These are phyloP conservation scores for Heteropelma amictum DNA, from an alignment of 2,888 invertebrate genomes.

Conservation along the genomic window DNA sequence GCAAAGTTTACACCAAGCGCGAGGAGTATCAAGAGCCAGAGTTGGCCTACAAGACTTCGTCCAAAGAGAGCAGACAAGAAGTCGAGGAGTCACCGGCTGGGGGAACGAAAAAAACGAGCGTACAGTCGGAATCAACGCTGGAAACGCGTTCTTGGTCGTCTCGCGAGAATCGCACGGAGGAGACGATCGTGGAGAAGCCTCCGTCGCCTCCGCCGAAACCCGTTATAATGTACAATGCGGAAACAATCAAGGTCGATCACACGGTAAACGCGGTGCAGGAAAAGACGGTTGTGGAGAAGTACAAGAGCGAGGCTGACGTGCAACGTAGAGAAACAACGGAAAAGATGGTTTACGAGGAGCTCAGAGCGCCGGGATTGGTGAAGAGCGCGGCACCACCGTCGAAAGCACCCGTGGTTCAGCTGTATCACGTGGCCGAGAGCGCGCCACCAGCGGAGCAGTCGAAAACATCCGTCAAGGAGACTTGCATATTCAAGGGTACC, in stretches of 20 bases:
- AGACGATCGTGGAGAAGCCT: slow-evolving; percentile 64
- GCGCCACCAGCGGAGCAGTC: slow-evolving; percentile 24
- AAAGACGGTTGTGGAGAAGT: slow-evolving; percentile 75
- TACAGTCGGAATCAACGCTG: slow-evolving; percentile 71
- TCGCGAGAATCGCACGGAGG: slow-evolving; percentile 65
- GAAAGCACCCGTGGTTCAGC: slow-evolving; percentile 58
- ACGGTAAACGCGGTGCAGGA: slow-evolving; percentile 73
- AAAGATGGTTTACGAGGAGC: slow-evolving; percentile 74
- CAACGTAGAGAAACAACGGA: slow-evolving; percentile 69
- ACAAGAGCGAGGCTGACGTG: slow-evolving; percentile 68
- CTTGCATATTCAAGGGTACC: slow-evolving; percentile 57
- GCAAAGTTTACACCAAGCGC: slow-evolving; percentile 66
- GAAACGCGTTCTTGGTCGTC: slow-evolving; percentile 73
- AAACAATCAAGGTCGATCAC: slow-evolving; percentile 76
- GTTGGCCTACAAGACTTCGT: slow-evolving; percentile 69
- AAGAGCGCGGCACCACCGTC: slow-evolving; percentile 74
- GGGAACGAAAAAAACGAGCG: slow-evolving; percentile 70
- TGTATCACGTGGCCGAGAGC: slow-evolving; percentile 67
- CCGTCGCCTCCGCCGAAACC: slow-evolving; percentile 62
- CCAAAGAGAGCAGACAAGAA: slow-evolving; percentile 69
- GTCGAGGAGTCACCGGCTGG: slow-evolving; percentile 70
- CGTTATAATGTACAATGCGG: slow-evolving; percentile 77
- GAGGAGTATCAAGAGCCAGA: slow-evolving; percentile 72
- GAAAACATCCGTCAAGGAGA: slow-evolving; percentile 37
- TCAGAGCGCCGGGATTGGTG: slow-evolving; percentile 79